Percentiles rank a stretch among this genome's conserved stretches.
phyloP scores from a whole-genome alignment of 1,140 invertebrate species.

The Lordiphosa collinella region DNA sequence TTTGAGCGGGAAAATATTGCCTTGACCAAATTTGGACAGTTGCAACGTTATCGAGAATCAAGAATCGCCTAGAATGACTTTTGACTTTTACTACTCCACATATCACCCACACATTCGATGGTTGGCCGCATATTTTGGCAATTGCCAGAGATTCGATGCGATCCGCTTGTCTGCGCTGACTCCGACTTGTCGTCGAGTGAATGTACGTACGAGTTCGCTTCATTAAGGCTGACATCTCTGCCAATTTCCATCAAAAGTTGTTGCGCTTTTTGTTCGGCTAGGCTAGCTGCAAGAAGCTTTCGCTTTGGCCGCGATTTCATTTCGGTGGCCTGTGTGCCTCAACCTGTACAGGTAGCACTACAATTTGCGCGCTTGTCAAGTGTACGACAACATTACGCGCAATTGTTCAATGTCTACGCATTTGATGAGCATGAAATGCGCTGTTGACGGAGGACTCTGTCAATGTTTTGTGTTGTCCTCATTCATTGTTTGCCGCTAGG shows the following conservation, averaged over 20 bases:
- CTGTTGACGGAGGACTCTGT: constrained; percentile 21
- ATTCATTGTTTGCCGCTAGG: constrained; percentile 55
- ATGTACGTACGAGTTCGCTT: constrained; percentile 53
- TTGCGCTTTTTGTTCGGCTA: constrained; percentile 44
- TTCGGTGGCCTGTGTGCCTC: not conserved
- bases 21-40: constrained; percentile 61
- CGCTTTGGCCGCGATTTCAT: constrained; percentile 39
- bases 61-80: constrained; percentile 38
- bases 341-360: constrained; percentile 63
- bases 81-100: constrained; percentile 58
- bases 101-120: not conserved
- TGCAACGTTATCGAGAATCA: constrained; percentile 18
- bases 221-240: constrained; percentile 70
- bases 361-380: constrained; percentile 77
- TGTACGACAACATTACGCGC: constrained; percentile 78
- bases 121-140: constrained; percentile 20
- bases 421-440: constrained; percentile 77
- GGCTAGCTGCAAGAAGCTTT: constrained; percentile 57
- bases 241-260: constrained; percentile 74
- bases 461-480: constrained; percentile 31
- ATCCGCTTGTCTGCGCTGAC: constrained; percentile 24
- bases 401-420: constrained; percentile 78
- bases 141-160: constrained; percentile 22
- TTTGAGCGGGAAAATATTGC: constrained; percentile 66
- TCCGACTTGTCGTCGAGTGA: constrained; percentile 25